Evolutionary conservation across 1,140 invertebrate species (phyloP), one percentile per base, ranked within the genome.

Genomic region (Ctenoplectra terminalis): DNA sequence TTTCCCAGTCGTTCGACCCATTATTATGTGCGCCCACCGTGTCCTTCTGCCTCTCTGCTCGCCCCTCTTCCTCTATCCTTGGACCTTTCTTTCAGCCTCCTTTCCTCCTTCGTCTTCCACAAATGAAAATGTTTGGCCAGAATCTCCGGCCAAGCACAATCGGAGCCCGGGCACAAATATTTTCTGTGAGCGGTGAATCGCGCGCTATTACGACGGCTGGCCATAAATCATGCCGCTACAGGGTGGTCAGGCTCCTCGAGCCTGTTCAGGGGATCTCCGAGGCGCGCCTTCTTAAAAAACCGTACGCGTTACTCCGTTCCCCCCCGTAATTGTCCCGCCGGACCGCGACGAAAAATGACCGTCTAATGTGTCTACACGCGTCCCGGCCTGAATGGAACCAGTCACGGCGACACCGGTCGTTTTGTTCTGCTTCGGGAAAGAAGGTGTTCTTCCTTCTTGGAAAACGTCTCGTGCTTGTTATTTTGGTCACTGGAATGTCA

Each of bases 71-170:
- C n/a, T n/a, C n/a, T n/a, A n/a, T n/a, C n/a, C n/a, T n/a, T n/a
- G n/a, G n/a, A n/a, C n/a, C n/a, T n/a, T n/a, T n/a, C n/a, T n/a
- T n/a, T n/a, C n/a, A n/a, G n/a, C n/a, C n/a, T n/a, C n/a, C n/a
- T n/a, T n/a, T n/a, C 67, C 64, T 70, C 29, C 29, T 37, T 80
- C 82, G 82, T 87, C 80, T 81, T 78, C 71, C 66, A 69, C 78
- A 88, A 90, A 91, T 91, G 89, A 91, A 91, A 91, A 92, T 91
- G 89, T 92, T 90, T 89, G 83, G 79, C 84, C 87, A 78, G 84
- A 87, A 5, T 80, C 79, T 81, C 85, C 63, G 66, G 31, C 67
- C 70, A 72, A 58, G 84, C 74, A 89, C 87, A 90, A 86, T 88
- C 85, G 82, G 69, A 50, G 40, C 56, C 66, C 61, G 56, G 82